phyloP scores from a whole-genome alignment of 2,113 vertebrate genomes.

The Sorex fumeus region DNA sequence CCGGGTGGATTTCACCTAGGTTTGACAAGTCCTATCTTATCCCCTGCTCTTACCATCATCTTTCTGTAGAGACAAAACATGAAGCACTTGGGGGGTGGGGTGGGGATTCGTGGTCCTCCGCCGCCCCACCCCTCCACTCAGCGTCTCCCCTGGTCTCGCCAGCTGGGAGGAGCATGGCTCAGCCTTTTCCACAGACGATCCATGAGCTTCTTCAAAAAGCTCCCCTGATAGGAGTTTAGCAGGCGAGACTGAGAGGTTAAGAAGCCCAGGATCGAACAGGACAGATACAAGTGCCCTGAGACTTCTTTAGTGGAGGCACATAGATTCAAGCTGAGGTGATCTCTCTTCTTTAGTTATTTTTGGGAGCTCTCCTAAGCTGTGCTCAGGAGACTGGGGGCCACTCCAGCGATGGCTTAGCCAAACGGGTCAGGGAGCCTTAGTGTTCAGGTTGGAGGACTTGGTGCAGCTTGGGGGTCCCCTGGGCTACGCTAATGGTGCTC shows the following conservation, averaged over 20 bases:
- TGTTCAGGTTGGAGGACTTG: no score
- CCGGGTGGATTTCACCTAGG: not conserved
- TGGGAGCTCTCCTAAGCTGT: no score
- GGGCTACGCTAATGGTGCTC: no score
- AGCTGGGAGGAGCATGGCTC: not conserved
- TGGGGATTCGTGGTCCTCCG: not conserved
- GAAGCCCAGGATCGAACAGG: not conserved
- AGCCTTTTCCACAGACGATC: not conserved
- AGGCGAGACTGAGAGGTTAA: not conserved
- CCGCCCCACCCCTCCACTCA: not conserved
- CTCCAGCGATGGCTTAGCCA: no score
- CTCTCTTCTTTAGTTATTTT: not conserved
- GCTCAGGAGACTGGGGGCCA: no score
- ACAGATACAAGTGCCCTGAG: not conserved
- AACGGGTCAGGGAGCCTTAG: no score
- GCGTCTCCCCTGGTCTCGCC: not conserved
- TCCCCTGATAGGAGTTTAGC: not conserved
- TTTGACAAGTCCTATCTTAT: not conserved
- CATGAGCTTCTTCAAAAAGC: not conserved
- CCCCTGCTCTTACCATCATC: not conserved
- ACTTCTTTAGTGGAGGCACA: not conserved
- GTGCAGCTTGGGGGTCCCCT: no score
- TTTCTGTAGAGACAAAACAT: not conserved
- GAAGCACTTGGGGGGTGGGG: not conserved
- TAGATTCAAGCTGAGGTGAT: not conserved